Conservation (phyloP, 2,797 vertebrate genomes). For the Novumbra hubbsi region DNA sequence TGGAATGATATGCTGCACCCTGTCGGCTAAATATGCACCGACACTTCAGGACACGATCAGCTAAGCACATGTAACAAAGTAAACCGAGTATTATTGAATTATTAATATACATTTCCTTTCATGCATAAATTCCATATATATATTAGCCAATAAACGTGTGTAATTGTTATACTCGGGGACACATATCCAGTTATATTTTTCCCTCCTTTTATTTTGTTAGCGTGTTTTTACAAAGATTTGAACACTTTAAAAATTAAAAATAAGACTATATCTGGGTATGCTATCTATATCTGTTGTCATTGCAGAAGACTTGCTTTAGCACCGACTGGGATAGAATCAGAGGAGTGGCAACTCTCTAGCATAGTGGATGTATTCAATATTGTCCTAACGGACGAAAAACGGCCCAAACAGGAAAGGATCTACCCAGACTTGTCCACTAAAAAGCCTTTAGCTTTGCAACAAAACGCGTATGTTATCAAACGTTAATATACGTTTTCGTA, state of each 20-base stretch:
- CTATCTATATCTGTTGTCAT: neutral
- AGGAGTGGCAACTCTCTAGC: slow-evolving; percentile 34
- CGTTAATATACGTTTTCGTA: neutral
- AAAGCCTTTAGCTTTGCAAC: neutral
- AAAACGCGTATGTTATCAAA: neutral
- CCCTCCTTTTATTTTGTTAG: neutral
- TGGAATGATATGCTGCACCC: neutral
- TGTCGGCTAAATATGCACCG: neutral
- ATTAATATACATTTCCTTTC: neutral
- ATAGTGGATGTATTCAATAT: slow-evolving; percentile 35
- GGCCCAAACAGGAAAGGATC: slow-evolving; percentile 24
- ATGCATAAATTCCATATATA: too few relatives aligned
- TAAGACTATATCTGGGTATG: neutral
- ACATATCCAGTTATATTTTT: neutral
- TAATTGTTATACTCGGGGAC: neutral
- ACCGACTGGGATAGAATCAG: slow-evolving; percentile 3
- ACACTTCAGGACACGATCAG: neutral
- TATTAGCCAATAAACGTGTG: too few relatives aligned
- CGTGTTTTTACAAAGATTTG: neutral
- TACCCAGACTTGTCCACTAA: neutral
- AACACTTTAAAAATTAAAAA: neutral
- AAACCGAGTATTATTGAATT: neutral
- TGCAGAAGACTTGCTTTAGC: neutral
- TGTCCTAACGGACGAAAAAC: neutral
- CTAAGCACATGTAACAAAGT: neutral